Percentiles rank a stretch among this genome's conserved stretches.
These are phyloP conservation scores for Rapana venosa DNA, from an alignment of 2,888 invertebrate genomes.

Conservation along the genomic window DNA sequence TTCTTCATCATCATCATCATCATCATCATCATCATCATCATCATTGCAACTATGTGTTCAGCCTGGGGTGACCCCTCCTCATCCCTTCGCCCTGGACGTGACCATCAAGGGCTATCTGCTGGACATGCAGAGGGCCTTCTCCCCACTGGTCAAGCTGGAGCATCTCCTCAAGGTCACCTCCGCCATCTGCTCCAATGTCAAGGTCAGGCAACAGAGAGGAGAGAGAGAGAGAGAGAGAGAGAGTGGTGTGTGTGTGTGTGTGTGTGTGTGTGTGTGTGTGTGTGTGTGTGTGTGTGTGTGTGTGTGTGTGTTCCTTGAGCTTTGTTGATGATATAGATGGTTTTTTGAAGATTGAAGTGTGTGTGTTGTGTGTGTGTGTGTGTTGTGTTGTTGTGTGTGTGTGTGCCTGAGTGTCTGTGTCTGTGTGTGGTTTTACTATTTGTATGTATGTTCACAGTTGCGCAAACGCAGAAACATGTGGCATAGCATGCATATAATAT, in stretches of 20 bases:
- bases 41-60: conserved; percentile 48
- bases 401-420: too few species aligned
- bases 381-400: too few species aligned
- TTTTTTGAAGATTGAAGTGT: too few species aligned
- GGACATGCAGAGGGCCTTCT: conserved; percentile 92
- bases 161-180: conserved; percentile 92
- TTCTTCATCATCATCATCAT: too few species aligned
- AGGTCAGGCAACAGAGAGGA: background rate
- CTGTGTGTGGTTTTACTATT: too few species aligned
- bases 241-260: background rate
- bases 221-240: background rate
- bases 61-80: conserved; percentile 82
- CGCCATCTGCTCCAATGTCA: conserved; percentile 83
- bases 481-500: too few species aligned
- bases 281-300: background rate
- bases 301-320: too few species aligned
- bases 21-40: too few species aligned
- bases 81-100: conserved; percentile 84
- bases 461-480: too few species aligned
- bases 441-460: too few species aligned
- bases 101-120: conserved; percentile 86
- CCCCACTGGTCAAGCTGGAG: conserved; percentile 95
- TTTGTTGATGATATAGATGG: too few species aligned
- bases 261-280: background rate
- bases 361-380: too few species aligned